Percentiles rank a stretch among this genome's conserved stretches.
Evolutionary conservation across 2,888 invertebrate species (phyloP).

Genomic region (Plebejus anna): DNA sequence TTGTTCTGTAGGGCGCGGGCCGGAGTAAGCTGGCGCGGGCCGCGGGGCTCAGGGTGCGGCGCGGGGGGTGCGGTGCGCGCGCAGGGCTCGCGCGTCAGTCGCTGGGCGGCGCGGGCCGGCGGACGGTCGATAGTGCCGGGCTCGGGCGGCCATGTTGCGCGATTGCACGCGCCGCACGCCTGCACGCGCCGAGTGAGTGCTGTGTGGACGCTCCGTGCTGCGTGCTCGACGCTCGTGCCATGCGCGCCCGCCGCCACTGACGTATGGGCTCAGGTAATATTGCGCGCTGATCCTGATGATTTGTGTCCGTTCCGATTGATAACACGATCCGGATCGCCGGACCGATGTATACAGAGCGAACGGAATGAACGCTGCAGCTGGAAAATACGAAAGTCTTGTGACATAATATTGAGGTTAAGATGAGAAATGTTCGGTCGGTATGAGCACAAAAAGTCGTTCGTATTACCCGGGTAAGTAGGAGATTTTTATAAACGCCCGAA

Average conservation of each 20-base stretch:
- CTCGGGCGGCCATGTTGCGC: slow-evolving; percentile 62
- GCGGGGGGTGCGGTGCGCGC: slow-evolving; percentile 57
- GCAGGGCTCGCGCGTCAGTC: slow-evolving; percentile 61
- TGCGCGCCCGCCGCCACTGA: slow-evolving; percentile 36
- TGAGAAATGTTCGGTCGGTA: slow-evolving; percentile 2
- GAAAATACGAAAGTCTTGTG: neutral
- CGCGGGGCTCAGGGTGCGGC: slow-evolving; percentile 38
- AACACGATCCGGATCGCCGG: neutral
- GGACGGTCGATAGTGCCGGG: slow-evolving; percentile 71
- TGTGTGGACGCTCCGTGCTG: slow-evolving; percentile 45
- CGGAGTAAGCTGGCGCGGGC: slow-evolving; percentile 39
- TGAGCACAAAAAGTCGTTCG: neutral
- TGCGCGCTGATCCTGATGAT: slow-evolving; percentile 11
- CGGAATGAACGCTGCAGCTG: neutral
- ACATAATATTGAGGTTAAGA: slow-evolving; percentile 14
- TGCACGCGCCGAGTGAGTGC: slow-evolving; percentile 58
- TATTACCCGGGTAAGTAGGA: neutral
- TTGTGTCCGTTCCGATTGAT: slow-evolving; percentile 10
- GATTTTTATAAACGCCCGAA: slow-evolving; percentile 5
- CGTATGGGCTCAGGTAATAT: slow-evolving; percentile 35
- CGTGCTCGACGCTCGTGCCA: slow-evolving; percentile 57
- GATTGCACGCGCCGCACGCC: slow-evolving; percentile 63
- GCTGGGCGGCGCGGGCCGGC: slow-evolving; percentile 58
- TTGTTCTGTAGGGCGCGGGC: slow-evolving; percentile 40
- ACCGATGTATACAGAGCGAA: neutral